A percentile compares a stretch with the other conserved stretches of the same genome.
Evolutionary conservation across 2,888 invertebrate species (phyloP).

Genomic region (Ennomos erosarius): DNA sequence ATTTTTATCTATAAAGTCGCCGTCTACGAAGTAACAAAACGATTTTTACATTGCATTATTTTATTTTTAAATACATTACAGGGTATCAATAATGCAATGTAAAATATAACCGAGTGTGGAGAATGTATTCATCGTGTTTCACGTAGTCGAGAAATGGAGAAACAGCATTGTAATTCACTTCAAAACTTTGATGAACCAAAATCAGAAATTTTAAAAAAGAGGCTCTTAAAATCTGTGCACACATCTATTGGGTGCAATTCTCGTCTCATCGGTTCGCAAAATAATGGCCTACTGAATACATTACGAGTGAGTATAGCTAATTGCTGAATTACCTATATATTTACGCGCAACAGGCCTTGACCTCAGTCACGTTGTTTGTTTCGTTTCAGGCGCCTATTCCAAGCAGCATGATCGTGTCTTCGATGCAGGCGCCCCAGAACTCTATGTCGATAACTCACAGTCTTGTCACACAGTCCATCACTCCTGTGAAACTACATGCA

Average conservation of each 20-base stretch:
- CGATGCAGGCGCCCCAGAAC: constrained; percentile 77
- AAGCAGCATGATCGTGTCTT: constrained; percentile 82
- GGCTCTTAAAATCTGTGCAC: constrained; percentile 75
- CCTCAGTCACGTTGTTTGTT: constrained; percentile 61
- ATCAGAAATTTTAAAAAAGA: constrained; percentile 82
- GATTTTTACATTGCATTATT: constrained; percentile 70
- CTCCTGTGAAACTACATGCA: constrained; percentile 77
- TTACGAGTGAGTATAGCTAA: constrained; percentile 73
- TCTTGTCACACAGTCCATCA: constrained; percentile 76
- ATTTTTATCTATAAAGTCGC: too few species aligned
- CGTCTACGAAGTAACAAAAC: constrained; percentile 43
- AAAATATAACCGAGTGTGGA: constrained; percentile 71
- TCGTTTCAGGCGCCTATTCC: constrained; percentile 79
- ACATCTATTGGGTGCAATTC: constrained; percentile 61
- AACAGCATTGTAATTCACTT: constrained; percentile 80
- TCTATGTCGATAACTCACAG: constrained; percentile 76
- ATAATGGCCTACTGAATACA: constrained; percentile 78
- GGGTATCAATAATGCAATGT: constrained; percentile 70
- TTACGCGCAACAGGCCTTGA: constrained; percentile 46
- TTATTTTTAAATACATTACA: constrained; percentile 78
- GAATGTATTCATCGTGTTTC: constrained; percentile 71
- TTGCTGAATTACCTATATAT: constrained; percentile 28
- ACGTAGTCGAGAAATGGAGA: constrained; percentile 78
- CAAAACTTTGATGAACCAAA: constrained; percentile 82
- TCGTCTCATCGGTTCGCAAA: constrained; percentile 67